These are phyloP conservation scores for Ictalurus furcatus DNA, from an alignment of 2,113 vertebrate species.

Conservation along the genomic window DNA sequence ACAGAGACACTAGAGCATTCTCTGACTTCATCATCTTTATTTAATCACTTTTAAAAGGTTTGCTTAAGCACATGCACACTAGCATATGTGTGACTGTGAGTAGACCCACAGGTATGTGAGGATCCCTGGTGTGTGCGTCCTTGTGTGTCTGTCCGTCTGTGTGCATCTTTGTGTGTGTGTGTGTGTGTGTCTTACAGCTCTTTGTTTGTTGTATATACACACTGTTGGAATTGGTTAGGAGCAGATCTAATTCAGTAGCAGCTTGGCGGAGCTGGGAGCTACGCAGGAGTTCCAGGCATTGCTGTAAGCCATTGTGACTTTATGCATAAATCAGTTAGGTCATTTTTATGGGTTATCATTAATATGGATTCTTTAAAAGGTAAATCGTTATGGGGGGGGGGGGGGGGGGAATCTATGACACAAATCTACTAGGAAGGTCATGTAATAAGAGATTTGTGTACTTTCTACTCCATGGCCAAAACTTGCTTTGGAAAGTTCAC, in stretches of 20 bases:
- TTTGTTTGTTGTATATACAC: not conserved
- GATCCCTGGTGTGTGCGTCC: not conserved
- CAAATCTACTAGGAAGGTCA: not conserved
- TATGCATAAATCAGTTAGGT: not conserved
- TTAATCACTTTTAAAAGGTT: slow-evolving; percentile 10
- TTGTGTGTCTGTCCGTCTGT: not conserved
- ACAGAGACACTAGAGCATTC: not conserved
- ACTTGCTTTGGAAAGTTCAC: slow-evolving; percentile 12
- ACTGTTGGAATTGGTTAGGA: not conserved
- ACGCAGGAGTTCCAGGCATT: not conserved
- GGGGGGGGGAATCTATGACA: not conserved
- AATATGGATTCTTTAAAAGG: not conserved
- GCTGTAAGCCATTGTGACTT: not conserved
- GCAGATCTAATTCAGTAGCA: not conserved
- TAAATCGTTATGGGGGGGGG: not conserved
- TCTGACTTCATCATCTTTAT: slow-evolving; percentile 42
- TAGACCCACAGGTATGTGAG: not conserved
- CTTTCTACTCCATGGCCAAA: not conserved
- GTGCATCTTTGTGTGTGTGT: slow-evolving; percentile 22
- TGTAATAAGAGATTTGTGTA: not conserved
- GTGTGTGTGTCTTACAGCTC: not conserved
- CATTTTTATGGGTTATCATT: not conserved
- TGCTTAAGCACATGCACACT: not conserved
- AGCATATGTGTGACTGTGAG: not conserved
- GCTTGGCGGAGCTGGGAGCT: not conserved